A percentile compares a stretch with the other conserved stretches of the same genome.
Conservation (phyloP, 2,113 vertebrate species). For the Rhea pennata region DNA sequence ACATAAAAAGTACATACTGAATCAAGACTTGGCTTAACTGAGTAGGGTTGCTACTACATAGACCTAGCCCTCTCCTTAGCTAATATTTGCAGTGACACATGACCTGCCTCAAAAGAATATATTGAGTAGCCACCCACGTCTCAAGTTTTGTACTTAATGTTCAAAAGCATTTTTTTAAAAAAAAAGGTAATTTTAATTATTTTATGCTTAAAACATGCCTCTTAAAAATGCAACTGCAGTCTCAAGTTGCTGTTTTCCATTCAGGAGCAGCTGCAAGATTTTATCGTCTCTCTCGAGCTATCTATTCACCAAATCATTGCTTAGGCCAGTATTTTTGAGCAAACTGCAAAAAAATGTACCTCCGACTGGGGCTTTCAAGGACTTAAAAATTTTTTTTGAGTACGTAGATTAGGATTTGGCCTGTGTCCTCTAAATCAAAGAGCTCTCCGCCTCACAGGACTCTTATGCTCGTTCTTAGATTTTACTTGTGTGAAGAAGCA, state of each 20-base stretch:
- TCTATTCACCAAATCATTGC: not conserved
- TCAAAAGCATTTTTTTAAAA: not conserved
- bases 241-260: not conserved
- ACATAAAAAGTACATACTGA: not conserved
- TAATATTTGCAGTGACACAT: not conserved
- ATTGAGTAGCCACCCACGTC: not conserved
- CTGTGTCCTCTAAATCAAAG: not conserved
- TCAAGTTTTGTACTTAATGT: not conserved
- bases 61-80: not conserved
- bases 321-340: not conserved
- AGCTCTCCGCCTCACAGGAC: not conserved
- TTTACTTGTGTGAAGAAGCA: no score
- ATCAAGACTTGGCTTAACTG: not conserved
- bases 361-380: not conserved
- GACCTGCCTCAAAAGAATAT: not conserved
- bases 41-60: not conserved
- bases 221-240: not conserved
- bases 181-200: not conserved
- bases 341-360: not conserved
- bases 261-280: not conserved
- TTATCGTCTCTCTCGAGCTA: not conserved
- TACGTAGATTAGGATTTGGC: no score
- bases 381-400: no score
- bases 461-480: not conserved
- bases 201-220: not conserved